Evolutionary conservation across 1,140 invertebrate species (phyloP), one percentile per base, ranked within the genome.

Genomic region (Heliconius melpomene): DNA sequence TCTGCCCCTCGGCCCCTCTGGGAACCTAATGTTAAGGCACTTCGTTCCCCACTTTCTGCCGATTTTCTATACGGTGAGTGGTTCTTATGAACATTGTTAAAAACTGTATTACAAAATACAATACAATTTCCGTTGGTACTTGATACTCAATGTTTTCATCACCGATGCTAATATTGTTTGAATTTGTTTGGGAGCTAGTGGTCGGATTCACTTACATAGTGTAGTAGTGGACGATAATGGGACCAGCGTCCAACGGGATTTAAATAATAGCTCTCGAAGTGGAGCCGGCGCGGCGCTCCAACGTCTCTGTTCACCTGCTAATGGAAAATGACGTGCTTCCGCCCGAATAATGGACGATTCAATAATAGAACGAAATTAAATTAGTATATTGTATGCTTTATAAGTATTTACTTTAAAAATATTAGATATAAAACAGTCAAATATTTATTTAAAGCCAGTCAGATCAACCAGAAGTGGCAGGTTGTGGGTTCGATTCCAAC

Each of bases 221-320:
- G 81, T 46, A 76, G 75, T 75, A 78, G 83, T 78, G 78, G 75
- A 78, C 76, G 73, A 84, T 80, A 85, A 86, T 86, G 82, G 80
- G 74, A 52, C 79, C 75, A 66, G 79, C 80, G 83, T 84, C 82
- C 79, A 83, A 82, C 82, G 83, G 83, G 87, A 86, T 87, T 87
- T 82, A 85, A 88, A 87, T 87, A 88, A 87, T 87, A 83, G 84
- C 79, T 79, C 70, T 83, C 75, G 82, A 79, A 78, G 66, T 76
- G 74, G 74, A 82, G 77, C 78, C 82, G 81, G 57, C 77, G 52
- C 73, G 57, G 79, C 71, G 79, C 76, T 77, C 60, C 70, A 77
- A 77, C 77, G 71, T 82, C 79, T 77, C 78, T 81, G 72, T 75
- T 80, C 78, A 85, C 81, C 81, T 84, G 82, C 72, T 86, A 83